Conservation (phyloP, 2,888 invertebrate species). For the Nudaria mundana region DNA sequence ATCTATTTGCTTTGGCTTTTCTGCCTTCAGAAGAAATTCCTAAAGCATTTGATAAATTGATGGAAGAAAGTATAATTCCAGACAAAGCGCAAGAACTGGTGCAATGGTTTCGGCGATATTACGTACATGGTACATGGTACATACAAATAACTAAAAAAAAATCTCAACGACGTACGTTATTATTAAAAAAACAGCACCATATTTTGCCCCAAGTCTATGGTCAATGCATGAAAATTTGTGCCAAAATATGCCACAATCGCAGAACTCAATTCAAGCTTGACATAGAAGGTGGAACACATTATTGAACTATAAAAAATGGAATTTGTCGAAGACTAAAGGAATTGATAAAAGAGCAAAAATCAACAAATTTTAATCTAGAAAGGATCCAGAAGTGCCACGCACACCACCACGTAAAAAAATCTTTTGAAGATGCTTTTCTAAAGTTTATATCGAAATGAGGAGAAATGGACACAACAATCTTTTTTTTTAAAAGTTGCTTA, state of each 20-base stretch:
- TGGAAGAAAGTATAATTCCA: not conserved
- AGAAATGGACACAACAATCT: too few species aligned
- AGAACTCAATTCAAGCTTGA: not conserved
- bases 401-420: too few species aligned
- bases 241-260: not conserved
- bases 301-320: not conserved
- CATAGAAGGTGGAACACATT: slow-evolving; percentile 1
- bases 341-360: too few species aligned
- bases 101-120: not conserved
- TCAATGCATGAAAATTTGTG: not conserved
- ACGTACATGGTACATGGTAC: not conserved
- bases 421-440: too few species aligned
- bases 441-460: too few species aligned
- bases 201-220: not conserved
- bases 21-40: not conserved
- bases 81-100: not conserved
- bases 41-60: not conserved
- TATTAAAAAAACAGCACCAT: not conserved
- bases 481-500: too few species aligned
- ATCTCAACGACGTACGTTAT: too few species aligned
- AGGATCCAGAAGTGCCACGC: too few species aligned
- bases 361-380: too few species aligned
- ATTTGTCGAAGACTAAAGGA: too few species aligned
- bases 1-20: too few species aligned
- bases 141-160: too few species aligned